Conservation (phyloP, 2,113 vertebrate species). For the Eudyptes chrysolophus region DNA sequence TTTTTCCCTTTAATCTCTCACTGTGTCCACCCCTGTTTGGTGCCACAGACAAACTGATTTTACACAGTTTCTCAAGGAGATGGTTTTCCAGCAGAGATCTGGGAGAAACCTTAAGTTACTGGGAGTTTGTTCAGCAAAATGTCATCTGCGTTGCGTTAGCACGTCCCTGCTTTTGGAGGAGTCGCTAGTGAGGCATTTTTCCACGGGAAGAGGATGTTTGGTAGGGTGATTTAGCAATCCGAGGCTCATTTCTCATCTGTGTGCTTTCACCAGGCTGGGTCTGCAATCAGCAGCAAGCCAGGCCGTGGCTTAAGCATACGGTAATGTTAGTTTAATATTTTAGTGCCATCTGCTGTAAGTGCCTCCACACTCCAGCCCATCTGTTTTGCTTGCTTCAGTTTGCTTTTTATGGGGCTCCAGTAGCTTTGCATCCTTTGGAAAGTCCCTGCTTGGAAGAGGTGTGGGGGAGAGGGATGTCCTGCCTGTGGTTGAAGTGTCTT, state of each 20-base stretch:
- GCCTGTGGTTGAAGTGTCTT: neutral
- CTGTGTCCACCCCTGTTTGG: neutral
- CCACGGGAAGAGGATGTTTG: neutral
- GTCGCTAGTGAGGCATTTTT: conserved; percentile 25
- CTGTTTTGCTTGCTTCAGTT: conserved; percentile 61
- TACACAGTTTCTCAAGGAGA: neutral
- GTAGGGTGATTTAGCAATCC: conserved; percentile 23
- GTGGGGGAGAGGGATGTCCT: neutral
- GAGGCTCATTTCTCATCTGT: conserved; percentile 45
- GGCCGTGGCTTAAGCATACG: conserved; percentile 58
- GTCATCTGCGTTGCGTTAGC: neutral
- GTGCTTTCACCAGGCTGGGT: conserved; percentile 48
- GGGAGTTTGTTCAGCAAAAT: conserved; percentile 19
- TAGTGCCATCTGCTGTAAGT: conserved; percentile 77
- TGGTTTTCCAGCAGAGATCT: conserved; percentile 27
- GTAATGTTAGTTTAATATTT: conserved; percentile 76
- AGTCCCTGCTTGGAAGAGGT: neutral
- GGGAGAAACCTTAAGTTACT: neutral
- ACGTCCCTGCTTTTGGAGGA: neutral
- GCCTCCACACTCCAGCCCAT: conserved; percentile 65
- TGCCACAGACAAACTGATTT: conserved; percentile 46
- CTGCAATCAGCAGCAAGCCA: conserved; percentile 25
- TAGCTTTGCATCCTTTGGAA: conserved; percentile 22
- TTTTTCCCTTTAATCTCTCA: neutral
- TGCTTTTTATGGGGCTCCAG: neutral